Base-by-base conservation (phyloP, 1,140 invertebrate species). In the Lepidurus arcticus region DNA sequence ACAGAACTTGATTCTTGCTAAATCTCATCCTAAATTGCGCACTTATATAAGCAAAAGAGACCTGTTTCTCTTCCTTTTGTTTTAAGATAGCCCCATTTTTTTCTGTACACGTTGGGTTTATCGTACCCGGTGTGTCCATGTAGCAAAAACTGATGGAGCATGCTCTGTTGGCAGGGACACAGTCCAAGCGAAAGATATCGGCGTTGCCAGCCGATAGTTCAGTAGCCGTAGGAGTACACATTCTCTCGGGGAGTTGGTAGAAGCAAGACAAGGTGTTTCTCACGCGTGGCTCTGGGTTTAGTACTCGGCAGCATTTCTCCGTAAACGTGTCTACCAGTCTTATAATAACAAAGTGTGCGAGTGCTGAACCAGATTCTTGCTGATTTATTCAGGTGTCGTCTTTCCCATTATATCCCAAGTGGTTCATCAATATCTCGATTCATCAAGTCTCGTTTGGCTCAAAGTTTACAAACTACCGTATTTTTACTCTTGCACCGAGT, bases 161-260 rank as follows among this genome's bases (percentile, higher is more conserved):
- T 65, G 53, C 53, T 65, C 53, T n/a, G 13, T 65, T 13, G 53
- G 53, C 53, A 21, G 16, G 53, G 53, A 65, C 53, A 1, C 53
- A 65, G 53, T 65, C 53, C 53, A 16, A 65, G 53, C n/a, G 53
- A 9, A 21, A 65, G 53, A 65, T 65, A 65, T 65, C 53, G n/a
- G 53, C 53, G 53, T 65, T 65, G 53, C 53, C 16, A 21, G 53
- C 53, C 53, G 53, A 21, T 65, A 65, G 53, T 65, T 65, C 53
- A 65, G 53, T 65, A 65, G 8, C 53, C n/a, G 3, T 3, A 65
- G 53, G 53, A 65, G 53, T 21, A 65, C 53, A 65, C 53, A 65
- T 65, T 65, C 53, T 65, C 53, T 16, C n/a, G 16, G n/a, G 21
- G 9, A 65, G 53, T 65, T 65, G 6, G 53, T 10, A 65, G 53